A percentile compares a stretch with the other conserved stretches of the same genome.
Evolutionary conservation across 2,113 vertebrate species (phyloP).

Genomic region (Caranx ignobilis): DNA sequence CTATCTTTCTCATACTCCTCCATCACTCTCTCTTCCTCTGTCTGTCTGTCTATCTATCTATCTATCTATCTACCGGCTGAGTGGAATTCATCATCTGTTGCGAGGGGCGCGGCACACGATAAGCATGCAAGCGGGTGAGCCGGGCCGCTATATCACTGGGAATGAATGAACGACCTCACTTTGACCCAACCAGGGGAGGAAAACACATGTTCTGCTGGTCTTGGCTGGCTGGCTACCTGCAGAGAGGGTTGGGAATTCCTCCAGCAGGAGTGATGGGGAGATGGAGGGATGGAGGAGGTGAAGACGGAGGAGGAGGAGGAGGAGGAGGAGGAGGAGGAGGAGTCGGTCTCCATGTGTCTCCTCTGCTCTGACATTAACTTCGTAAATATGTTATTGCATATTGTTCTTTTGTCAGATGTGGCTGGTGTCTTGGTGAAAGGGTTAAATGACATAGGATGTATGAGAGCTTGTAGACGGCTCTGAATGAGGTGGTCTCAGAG

Average conservation of each 20-base stretch:
- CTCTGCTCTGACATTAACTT: slow-evolving; percentile 67
- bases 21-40: slow-evolving; percentile 26
- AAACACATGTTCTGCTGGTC: slow-evolving; percentile 93
- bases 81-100: slow-evolving; percentile 84
- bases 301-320: slow-evolving; percentile 66
- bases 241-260: slow-evolving; percentile 89
- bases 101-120: slow-evolving; percentile 78
- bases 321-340: slow-evolving; percentile 68
- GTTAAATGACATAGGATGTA: slow-evolving; percentile 59
- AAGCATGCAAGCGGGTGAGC: slow-evolving; percentile 79
- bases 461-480: slow-evolving; percentile 8
- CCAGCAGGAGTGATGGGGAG: slow-evolving; percentile 82
- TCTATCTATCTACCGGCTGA: slow-evolving; percentile 60
- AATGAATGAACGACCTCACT: slow-evolving; percentile 85
- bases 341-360: slow-evolving; percentile 69
- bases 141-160: slow-evolving; percentile 84
- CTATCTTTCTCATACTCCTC: slow-evolving; percentile 44
- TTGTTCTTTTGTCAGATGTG: slow-evolving; percentile 60
- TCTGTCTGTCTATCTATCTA: slow-evolving; percentile 53
- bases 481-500: not conserved
- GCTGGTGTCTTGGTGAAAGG: slow-evolving; percentile 33
- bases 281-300: slow-evolving; percentile 75
- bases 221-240: slow-evolving; percentile 88
- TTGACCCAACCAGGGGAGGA: slow-evolving; percentile 88
- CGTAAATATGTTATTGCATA: slow-evolving; percentile 44